Conservation (phyloP, 1,140 invertebrate genomes). For the Danaus plexippus region DNA sequence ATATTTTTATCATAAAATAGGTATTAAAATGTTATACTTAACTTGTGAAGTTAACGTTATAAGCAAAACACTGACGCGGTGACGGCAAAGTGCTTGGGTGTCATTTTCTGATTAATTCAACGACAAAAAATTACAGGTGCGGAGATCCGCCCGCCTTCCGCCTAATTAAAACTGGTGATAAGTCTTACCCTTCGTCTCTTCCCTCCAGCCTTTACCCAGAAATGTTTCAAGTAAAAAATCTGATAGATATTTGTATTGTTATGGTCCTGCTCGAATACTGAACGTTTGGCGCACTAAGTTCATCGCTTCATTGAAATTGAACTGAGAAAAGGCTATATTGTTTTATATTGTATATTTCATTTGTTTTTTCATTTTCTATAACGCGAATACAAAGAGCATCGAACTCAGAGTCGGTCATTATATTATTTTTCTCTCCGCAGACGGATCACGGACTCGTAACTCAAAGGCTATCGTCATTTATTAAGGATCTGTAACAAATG, state of each 20-base stretch:
- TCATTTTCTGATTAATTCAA: conserved; percentile 16
- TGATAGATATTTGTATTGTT: conserved; percentile 17
- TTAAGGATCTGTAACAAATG: conserved; percentile 30
- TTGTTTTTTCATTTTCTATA: too few relatives aligned
- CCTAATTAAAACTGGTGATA: conserved; percentile 33
- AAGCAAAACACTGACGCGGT: neutral
- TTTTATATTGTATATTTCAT: too few relatives aligned
- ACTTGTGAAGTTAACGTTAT: too few relatives aligned
- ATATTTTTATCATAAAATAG: too few relatives aligned
- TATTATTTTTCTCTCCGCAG: conserved; percentile 11
- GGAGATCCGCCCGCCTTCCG: conserved; percentile 19
- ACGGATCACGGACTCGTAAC: conserved; percentile 31
- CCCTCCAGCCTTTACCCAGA: conserved; percentile 5
- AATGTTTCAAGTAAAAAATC: conserved; percentile 35
- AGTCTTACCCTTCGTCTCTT: conserved; percentile 16
- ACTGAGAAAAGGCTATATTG: too few relatives aligned
- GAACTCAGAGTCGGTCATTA: conserved; percentile 7
- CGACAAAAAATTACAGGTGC: conserved; percentile 26
- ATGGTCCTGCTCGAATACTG: neutral
- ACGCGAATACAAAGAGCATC: neutral
- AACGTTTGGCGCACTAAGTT: neutral
- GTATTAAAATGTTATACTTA: too few relatives aligned
- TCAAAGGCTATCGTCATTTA: conserved; percentile 35
- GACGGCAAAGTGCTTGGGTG: conserved; percentile 10
- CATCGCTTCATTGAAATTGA: too few relatives aligned